Conservation (phyloP, 2,797 vertebrate species). For the Melanotaenia parkinsoni region DNA sequence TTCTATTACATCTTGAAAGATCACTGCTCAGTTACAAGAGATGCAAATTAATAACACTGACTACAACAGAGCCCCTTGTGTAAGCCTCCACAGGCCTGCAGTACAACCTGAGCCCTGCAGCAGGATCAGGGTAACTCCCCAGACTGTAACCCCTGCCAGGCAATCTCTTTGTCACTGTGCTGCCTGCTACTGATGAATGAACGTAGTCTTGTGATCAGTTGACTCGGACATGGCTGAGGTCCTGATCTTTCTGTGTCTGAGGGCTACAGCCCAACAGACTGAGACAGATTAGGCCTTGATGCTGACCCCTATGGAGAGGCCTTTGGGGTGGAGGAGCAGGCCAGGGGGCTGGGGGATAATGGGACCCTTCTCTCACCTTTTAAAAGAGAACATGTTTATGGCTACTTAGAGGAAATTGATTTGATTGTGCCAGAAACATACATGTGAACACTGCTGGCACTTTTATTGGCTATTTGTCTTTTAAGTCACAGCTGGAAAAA, state of each 20-base stretch:
- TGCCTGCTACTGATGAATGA: conserved; percentile 90
- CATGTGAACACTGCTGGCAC: conserved; percentile 93
- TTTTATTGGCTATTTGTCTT: conserved; percentile 96
- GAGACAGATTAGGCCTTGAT: conserved; percentile 89
- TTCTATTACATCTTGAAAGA: conserved; percentile 29
- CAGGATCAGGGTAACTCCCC: conserved; percentile 52
- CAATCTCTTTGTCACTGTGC: conserved; percentile 81
- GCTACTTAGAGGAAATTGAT: conserved; percentile 99
- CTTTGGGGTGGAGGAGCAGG: conserved; percentile 83
- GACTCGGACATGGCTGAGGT: conserved; percentile 81
- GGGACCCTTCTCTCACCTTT: conserved; percentile 89
- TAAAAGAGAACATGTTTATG: conserved; percentile 99
- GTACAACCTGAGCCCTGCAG: conserved; percentile 59
- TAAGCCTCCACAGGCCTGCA: conserved; percentile 45
- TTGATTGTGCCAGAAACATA: conserved; percentile 95
- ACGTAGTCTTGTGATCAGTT: conserved; percentile 82
- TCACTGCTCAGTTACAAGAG: conserved; percentile 12
- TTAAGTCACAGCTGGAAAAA: conserved; percentile 81
- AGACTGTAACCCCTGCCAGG: conserved; percentile 71
- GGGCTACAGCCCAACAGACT: conserved; percentile 85
- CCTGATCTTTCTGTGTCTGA: conserved; percentile 79
- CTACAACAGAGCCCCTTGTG: conserved; percentile 48
- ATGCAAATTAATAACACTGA: conserved; percentile 42
- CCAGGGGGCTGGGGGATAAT: conserved; percentile 86
- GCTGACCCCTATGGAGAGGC: conserved; percentile 85